A percentile compares a stretch with the other conserved stretches of the same genome.
Conservation (phyloP, 2,113 vertebrate genomes). For the Oreochromis aureus region DNA sequence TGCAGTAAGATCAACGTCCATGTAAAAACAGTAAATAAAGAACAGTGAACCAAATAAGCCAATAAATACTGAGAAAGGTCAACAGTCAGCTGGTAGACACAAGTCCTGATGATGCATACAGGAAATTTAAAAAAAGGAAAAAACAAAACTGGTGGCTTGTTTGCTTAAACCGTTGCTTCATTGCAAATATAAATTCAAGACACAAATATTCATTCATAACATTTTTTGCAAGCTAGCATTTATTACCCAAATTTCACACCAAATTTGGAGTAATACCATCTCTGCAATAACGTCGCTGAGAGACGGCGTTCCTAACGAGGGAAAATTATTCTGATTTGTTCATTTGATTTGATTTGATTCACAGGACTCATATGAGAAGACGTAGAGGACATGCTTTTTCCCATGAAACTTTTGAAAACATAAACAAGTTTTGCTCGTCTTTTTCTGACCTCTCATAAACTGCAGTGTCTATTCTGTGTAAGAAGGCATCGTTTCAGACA, state of each 20-base stretch:
- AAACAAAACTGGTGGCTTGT: background rate
- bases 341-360: background rate
- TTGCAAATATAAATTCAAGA: background rate
- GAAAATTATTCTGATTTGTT: background rate
- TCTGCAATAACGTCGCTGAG: background rate
- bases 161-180: background rate
- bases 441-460: background rate
- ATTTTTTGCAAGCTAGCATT: background rate
- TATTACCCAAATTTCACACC: background rate
- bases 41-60: background rate
- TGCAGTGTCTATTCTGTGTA: accelerated
- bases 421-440: accelerated
- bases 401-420: background rate
- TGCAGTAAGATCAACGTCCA: background rate
- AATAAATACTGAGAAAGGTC: background rate
- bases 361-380: background rate
- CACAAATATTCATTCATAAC: background rate
- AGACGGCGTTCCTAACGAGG: background rate
- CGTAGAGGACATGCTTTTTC: background rate
- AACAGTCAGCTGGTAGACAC: background rate
- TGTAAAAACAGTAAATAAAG: background rate
- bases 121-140: background rate
- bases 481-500: background rate
- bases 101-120: background rate
- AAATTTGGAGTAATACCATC: background rate